These are phyloP conservation scores for Nasonia giraulti DNA, from an alignment of 1,140 invertebrate species.

Conservation along the genomic window DNA sequence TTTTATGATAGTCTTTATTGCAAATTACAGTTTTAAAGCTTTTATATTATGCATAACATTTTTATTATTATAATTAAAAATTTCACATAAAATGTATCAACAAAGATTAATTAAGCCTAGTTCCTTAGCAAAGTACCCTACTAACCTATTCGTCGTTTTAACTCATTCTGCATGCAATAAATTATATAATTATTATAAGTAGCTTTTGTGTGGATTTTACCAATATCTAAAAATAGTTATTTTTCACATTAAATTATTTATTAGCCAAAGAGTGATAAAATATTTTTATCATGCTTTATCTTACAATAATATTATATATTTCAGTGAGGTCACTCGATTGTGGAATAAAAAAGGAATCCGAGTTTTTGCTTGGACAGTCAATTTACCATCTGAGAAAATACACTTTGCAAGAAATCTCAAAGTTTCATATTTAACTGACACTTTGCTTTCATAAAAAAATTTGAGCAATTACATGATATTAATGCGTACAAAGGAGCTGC, in stretches of 20 bases:
- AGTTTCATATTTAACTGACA: slow-evolving; percentile 80
- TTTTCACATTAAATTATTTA: slow-evolving; percentile 1
- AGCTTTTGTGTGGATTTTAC: slow-evolving; percentile 19
- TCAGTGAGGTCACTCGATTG: slow-evolving; percentile 74
- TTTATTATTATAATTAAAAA: slow-evolving; percentile 9
- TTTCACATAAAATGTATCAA: slow-evolving; percentile 9
- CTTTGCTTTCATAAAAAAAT: slow-evolving; percentile 76
- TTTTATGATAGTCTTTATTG: not conserved
- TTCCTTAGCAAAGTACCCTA: slow-evolving; percentile 7
- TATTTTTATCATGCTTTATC: slow-evolving; percentile 33
- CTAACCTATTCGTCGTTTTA: not conserved
- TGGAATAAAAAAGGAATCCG: slow-evolving; percentile 77
- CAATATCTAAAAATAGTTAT: not conserved
- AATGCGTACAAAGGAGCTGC: not conserved
- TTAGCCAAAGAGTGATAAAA: slow-evolving; percentile 24
- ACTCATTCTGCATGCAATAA: slow-evolving; percentile 21
- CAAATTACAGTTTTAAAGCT: slow-evolving; percentile 8
- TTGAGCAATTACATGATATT: not conserved
- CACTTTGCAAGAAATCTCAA: slow-evolving; percentile 76
- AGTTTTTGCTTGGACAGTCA: slow-evolving; percentile 80
- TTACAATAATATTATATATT: slow-evolving; percentile 58
- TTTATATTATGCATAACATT: slow-evolving; percentile 6
- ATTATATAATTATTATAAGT: slow-evolving; percentile 10
- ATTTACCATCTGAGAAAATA: slow-evolving; percentile 79
- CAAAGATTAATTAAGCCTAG: not conserved